Conservation (phyloP, 2,797 vertebrate species). For the Sebastes goodei region DNA sequence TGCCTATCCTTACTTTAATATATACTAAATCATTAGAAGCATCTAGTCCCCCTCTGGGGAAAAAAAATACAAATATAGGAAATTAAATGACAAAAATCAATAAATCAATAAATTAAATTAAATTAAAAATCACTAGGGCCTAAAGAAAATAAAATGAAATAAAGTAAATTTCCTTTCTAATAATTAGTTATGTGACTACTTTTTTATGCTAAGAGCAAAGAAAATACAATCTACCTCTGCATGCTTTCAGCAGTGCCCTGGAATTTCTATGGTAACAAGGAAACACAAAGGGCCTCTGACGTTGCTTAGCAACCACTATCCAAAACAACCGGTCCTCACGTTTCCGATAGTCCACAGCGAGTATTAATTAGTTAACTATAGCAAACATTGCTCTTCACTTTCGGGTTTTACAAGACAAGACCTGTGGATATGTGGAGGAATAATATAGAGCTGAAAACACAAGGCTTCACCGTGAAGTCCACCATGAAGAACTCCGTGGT, state of each 20-base stretch:
- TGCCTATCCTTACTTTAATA: too few species aligned
- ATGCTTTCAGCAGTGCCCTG: conserved; percentile 11
- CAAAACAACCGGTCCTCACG: conserved; percentile 8
- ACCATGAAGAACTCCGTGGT: conserved; percentile 80
- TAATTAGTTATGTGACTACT: neutral
- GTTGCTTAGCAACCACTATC: conserved; percentile 64
- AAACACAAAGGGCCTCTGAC: conserved; percentile 56
- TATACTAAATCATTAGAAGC: neutral
- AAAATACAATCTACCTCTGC: neutral
- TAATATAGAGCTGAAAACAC: conserved; percentile 36
- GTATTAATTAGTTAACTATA: neutral
- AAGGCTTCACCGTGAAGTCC: conserved; percentile 77
- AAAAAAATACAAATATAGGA: neutral
- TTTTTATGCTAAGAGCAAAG: neutral
- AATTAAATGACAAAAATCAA: neutral
- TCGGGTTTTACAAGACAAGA: neutral
- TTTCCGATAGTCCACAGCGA: neutral
- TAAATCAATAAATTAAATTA: neutral
- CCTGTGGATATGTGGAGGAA: conserved; percentile 41
- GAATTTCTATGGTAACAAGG: conserved; percentile 55
- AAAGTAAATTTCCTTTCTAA: too few species aligned
- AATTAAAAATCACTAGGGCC: too few species aligned
- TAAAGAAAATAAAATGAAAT: neutral
- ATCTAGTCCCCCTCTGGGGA: neutral
- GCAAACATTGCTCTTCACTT: neutral